Conservation (phyloP, 2,888 invertebrate genomes). For the Panzeria rudis region DNA sequence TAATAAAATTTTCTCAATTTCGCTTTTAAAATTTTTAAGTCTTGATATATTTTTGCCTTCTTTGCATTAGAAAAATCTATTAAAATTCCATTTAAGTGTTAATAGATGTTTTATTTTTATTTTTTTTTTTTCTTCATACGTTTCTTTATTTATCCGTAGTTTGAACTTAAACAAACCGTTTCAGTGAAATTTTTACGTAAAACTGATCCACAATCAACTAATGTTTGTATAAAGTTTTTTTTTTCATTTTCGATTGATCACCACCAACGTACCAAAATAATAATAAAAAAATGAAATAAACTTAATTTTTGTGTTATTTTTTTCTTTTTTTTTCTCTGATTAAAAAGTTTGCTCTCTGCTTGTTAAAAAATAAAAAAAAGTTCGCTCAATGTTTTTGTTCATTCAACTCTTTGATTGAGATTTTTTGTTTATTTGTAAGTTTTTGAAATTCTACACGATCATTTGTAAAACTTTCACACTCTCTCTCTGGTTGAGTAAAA, state of each 20-base stretch:
- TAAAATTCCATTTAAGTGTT: conserved; percentile 56
- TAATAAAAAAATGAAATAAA: conserved; percentile 57
- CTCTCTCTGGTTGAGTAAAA: conserved; percentile 26
- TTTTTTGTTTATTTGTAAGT: conserved; percentile 16
- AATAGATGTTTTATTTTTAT: conserved; percentile 46
- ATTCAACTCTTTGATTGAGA: conserved; percentile 34
- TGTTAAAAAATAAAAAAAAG: conserved; percentile 40
- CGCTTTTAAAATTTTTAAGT: conserved; percentile 9
- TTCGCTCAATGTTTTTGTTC: conserved; percentile 38
- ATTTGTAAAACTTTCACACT: conserved; percentile 69
- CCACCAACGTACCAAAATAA: conserved; percentile 67
- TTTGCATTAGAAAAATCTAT: conserved; percentile 46
- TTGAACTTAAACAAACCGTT: conserved; percentile 74
- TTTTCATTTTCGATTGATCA: conserved; percentile 68
- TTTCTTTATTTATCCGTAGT: conserved; percentile 68
- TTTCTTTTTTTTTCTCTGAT: conserved; percentile 41
- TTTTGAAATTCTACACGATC: conserved; percentile 55
- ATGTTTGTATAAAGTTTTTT: conserved; percentile 61
- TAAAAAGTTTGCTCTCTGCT: conserved; percentile 49
- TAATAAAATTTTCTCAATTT: conserved; percentile 32
- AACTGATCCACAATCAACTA: conserved; percentile 74
- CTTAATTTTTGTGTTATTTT: conserved; percentile 49
- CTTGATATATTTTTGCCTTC: conserved; percentile 22
- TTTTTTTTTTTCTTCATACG: background rate
- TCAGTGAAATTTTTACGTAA: conserved; percentile 77